These are phyloP conservation scores for Fragum whitleyi DNA, from an alignment of 2,888 invertebrate genomes.

Conservation along the genomic window DNA sequence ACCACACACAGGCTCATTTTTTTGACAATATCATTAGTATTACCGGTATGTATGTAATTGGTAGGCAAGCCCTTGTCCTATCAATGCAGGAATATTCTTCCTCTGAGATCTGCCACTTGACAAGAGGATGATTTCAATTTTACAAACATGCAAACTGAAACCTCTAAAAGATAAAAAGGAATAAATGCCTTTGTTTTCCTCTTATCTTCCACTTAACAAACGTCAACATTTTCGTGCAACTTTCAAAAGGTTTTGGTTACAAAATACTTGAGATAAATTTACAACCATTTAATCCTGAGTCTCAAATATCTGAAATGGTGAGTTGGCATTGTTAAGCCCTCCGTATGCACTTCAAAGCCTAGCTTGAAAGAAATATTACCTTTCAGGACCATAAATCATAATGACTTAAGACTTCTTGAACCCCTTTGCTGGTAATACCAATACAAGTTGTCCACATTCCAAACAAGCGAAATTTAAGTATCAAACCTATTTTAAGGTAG, in stretches of 20 bases:
- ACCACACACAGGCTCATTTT: no score
- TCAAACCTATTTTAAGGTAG: no score
- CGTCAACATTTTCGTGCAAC: not conserved
- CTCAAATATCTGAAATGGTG: conserved; percentile 6
- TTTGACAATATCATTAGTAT: no score
- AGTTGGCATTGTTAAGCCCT: conserved; percentile 19
- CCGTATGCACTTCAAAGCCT: conserved; percentile 24
- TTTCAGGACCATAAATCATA: not conserved
- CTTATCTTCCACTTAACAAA: conserved; percentile 12
- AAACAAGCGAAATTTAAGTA: no score
- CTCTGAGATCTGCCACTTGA: no score
- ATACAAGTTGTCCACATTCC: no score
- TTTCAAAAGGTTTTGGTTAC: conserved; percentile 13
- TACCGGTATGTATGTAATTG: no score
- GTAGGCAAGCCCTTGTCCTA: no score
- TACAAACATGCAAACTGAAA: no score
- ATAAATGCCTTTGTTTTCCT: not conserved
- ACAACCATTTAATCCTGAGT: conserved; percentile 13
- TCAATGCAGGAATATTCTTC: no score
- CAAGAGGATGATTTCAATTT: no score
- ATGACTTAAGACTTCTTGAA: not conserved
- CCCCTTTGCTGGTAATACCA: not conserved
- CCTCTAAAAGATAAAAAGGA: no score
- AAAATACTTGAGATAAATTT: conserved; percentile 20
- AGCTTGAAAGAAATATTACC: conserved; percentile 16